Conservation (phyloP, 1,140 invertebrate species). For the Andricus grossulariae region DNA sequence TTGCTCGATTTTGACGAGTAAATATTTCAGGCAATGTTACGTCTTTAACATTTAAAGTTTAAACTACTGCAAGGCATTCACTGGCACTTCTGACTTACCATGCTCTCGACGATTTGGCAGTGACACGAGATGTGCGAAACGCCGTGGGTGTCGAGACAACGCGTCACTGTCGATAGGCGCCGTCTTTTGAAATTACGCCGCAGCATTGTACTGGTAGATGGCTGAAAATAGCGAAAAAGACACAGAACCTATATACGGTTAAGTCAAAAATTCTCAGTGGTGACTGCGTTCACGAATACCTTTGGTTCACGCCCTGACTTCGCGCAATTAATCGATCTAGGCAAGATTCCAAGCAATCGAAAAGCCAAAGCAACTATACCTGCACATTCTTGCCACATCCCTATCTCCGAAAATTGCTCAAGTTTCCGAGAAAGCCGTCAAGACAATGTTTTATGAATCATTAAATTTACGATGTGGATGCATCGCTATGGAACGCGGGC, state of each 20-base stretch:
- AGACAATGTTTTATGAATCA: constrained; percentile 26
- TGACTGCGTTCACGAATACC: not conserved
- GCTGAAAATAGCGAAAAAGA: constrained; percentile 55
- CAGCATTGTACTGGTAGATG: constrained; percentile 31
- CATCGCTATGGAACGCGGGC: constrained; percentile 1
- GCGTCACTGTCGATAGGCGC: constrained; percentile 53
- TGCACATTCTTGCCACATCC: constrained; percentile 8
- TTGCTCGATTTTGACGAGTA: too few species aligned
- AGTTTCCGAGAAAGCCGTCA: constrained; percentile 27
- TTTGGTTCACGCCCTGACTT: constrained; percentile 14
- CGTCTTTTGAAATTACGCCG: constrained; percentile 35
- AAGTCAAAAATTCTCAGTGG: not conserved
- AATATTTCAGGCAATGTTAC: too few species aligned
- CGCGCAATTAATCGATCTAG: constrained; percentile 29
- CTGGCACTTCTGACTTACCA: not conserved
- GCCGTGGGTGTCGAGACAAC: constrained; percentile 57
- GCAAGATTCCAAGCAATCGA: constrained; percentile 30
- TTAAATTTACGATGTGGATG: constrained; percentile 19
- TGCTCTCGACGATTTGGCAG: constrained; percentile 45
- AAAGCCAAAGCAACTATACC: not conserved
- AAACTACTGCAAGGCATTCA: constrained; percentile 5
- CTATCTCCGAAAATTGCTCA: constrained; percentile 26
- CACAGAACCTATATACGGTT: constrained; percentile 31
- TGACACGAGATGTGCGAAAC: constrained; percentile 7
- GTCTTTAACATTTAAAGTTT: too few species aligned